A percentile compares a stretch with the other conserved stretches of the same genome.
Conservation (phyloP, 2,888 invertebrate species). For the Lycia hirtaria region DNA sequence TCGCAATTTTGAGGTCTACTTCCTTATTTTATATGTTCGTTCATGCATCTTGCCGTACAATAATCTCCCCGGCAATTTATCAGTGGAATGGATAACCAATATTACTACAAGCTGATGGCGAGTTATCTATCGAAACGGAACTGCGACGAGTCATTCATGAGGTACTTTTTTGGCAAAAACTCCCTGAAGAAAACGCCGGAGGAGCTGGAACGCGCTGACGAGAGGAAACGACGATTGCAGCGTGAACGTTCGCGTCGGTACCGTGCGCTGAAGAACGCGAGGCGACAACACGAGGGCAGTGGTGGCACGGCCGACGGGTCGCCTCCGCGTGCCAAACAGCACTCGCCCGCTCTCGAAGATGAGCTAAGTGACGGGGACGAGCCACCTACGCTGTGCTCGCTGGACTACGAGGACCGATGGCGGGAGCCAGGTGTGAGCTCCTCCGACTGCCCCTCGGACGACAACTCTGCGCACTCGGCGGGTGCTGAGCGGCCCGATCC, state of each 20-base stretch:
- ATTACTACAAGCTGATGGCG: slow-evolving; percentile 81
- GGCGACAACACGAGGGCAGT: slow-evolving; percentile 73
- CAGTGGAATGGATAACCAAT: slow-evolving; percentile 75
- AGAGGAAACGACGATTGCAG: slow-evolving; percentile 75
- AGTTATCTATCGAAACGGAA: slow-evolving; percentile 80
- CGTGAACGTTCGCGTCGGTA: slow-evolving; percentile 77
- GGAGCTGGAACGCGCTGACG: slow-evolving; percentile 77
- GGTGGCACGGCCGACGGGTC: slow-evolving; percentile 57
- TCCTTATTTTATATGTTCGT: slow-evolving; percentile 44
- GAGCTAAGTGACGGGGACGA: slow-evolving; percentile 76
- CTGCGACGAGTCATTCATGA: slow-evolving; percentile 82
- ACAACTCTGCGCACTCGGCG: slow-evolving; percentile 76
- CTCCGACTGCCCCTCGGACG: slow-evolving; percentile 76
- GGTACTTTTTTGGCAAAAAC: slow-evolving; percentile 81
- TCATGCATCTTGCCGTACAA: not conserved
- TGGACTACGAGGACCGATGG: slow-evolving; percentile 73
- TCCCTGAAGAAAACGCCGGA: slow-evolving; percentile 76
- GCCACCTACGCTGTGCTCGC: slow-evolving; percentile 77
- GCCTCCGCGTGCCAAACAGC: slow-evolving; percentile 59
- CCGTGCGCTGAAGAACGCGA: slow-evolving; percentile 76
- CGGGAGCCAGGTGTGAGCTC: slow-evolving; percentile 68
- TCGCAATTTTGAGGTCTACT: slow-evolving; percentile 68
- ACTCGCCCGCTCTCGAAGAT: slow-evolving; percentile 61
- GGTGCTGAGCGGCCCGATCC: slow-evolving; percentile 60
- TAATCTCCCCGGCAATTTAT: slow-evolving; percentile 25